Evolutionary conservation across 2,888 invertebrate genomes (phyloP).

Genomic region (Tethea ocularis): DNA sequence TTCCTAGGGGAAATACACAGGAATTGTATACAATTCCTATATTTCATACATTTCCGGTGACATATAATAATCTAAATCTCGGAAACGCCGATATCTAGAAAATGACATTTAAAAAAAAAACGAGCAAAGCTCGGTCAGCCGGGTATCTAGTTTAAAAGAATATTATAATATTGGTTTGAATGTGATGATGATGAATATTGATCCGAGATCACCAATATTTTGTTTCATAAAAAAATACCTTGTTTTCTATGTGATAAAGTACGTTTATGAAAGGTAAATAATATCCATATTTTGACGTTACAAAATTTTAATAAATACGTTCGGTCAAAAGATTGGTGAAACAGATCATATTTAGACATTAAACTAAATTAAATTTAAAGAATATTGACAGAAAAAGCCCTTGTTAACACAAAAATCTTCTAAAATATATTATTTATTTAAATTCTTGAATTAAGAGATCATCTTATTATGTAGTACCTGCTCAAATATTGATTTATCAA

Average conservation of each 20-base stretch:
- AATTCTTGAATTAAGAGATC: too few relatives aligned
- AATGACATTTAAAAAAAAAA: too few relatives aligned
- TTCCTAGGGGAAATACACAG: too few relatives aligned
- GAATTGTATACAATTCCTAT: background rate
- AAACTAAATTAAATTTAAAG: background rate
- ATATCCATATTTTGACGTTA: conserved; percentile 22
- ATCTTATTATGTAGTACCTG: background rate
- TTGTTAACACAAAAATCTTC: background rate
- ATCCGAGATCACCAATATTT: background rate
- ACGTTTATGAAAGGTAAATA: conserved; percentile 4
- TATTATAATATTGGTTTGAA: background rate
- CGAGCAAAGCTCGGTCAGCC: too few relatives aligned
- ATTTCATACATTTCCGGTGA: too few relatives aligned
- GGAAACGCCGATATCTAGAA: too few relatives aligned
- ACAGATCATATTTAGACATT: background rate
- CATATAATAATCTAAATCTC: too few relatives aligned
- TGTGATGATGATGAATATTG: background rate
- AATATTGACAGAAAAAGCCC: background rate
- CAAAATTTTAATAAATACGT: conserved; percentile 25
- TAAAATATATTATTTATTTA: background rate
- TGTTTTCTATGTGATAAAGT: background rate
- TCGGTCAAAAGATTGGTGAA: background rate
- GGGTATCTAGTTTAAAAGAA: background rate
- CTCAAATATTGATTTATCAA: too few relatives aligned
- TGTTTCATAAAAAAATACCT: background rate